These are phyloP conservation scores for Gymnodraco acuticeps DNA, from an alignment of 2,797 vertebrate genomes.

Conservation along the genomic window DNA sequence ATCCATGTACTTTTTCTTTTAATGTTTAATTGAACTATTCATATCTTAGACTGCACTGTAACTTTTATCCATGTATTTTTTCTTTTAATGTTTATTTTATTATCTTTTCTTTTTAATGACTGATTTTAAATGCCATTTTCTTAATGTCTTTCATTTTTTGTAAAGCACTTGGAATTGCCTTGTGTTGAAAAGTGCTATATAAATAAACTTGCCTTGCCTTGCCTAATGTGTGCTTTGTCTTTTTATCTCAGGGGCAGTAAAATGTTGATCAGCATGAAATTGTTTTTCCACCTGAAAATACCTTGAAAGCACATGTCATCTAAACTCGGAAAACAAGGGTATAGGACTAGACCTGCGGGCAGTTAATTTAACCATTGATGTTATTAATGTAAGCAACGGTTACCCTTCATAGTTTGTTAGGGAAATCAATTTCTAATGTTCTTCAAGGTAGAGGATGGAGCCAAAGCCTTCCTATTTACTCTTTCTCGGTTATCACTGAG, in stretches of 20 bases:
- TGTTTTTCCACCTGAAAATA: conserved; percentile 2
- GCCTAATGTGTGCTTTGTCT: background rate
- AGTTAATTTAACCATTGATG: conserved; percentile 31
- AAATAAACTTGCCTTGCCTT: too few relatives aligned
- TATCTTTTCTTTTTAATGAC: too few relatives aligned
- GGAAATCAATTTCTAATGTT: conserved; percentile 39
- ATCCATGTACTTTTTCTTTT: too few relatives aligned
- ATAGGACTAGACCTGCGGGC: background rate
- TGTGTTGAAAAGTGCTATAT: too few relatives aligned
- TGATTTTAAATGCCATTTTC: too few relatives aligned
- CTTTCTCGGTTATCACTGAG: background rate
- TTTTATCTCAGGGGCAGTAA: conserved; percentile 4
- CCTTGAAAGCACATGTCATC: background rate
- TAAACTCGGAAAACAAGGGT: background rate
- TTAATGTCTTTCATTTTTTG: too few relatives aligned
- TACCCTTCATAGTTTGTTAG: conserved; percentile 39
- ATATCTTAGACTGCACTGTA: too few relatives aligned
- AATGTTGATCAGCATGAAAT: conserved; percentile 7
- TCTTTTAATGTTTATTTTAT: too few relatives aligned
- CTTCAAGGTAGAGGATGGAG: background rate
- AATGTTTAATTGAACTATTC: too few relatives aligned
- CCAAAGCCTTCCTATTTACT: conserved; percentile 3
- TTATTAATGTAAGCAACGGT: conserved; percentile 29
- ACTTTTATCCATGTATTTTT: too few relatives aligned
- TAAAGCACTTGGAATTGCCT: too few relatives aligned